A percentile compares a stretch with the other conserved stretches of the same genome.
Conservation (phyloP, 2,113 vertebrate species). For the Silurus glanis region DNA sequence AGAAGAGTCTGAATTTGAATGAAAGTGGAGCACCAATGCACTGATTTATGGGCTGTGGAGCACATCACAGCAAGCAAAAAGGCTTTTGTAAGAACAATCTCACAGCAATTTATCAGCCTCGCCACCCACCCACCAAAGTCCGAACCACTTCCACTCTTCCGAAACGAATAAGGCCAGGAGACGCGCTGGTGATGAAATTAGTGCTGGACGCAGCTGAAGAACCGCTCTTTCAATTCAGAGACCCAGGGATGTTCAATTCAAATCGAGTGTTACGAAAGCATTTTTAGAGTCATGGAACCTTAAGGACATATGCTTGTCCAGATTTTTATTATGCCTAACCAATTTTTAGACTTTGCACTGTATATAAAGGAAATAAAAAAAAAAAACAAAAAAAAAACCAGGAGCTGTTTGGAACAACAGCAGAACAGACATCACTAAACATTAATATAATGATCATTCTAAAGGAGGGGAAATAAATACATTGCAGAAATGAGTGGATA, state of each 20-base stretch:
- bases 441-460: constrained; percentile 13
- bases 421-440: neutral
- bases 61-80: constrained; percentile 27
- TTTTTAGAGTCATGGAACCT: constrained; percentile 40
- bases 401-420: constrained; percentile 9
- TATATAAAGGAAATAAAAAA: neutral
- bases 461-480: constrained; percentile 16
- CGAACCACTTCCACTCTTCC: constrained; percentile 18
- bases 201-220: constrained; percentile 24
- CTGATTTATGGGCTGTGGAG: constrained; percentile 73
- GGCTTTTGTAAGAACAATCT: constrained; percentile 69
- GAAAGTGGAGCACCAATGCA: constrained; percentile 41
- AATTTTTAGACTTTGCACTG: neutral
- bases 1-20: constrained; percentile 42
- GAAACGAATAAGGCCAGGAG: constrained; percentile 22
- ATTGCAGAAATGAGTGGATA: neutral
- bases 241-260: constrained; percentile 30
- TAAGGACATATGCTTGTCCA: neutral
- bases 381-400: neutral
- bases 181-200: constrained; percentile 36
- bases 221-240: neutral
- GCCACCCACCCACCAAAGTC: constrained; percentile 35
- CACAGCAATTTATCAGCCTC: constrained; percentile 68
- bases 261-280: constrained; percentile 42
- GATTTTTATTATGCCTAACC: constrained; percentile 20